A percentile compares a stretch with the other conserved stretches of the same genome.
Conservation (phyloP, 2,113 vertebrate species). For the Elephas maximus region DNA sequence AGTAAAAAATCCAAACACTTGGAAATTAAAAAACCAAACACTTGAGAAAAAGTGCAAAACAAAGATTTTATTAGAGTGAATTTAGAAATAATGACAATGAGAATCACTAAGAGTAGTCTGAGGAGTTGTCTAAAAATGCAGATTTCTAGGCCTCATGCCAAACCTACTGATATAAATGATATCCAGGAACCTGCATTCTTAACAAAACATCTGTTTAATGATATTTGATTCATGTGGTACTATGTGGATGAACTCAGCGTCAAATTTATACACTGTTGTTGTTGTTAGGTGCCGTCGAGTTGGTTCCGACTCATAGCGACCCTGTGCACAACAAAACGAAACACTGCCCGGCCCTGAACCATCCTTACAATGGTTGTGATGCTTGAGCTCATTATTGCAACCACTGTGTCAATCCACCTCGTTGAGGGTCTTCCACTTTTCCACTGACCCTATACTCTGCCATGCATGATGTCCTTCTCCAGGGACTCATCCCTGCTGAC, state of each 20-base stretch:
- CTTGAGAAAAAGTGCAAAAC: not conserved
- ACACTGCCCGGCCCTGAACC: too few relatives aligned
- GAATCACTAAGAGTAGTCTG: not conserved
- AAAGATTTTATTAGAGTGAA: constrained; percentile 47
- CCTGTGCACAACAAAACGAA: too few relatives aligned
- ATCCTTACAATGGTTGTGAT: too few relatives aligned
- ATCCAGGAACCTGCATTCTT: constrained; percentile 16
- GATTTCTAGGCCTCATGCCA: not conserved
- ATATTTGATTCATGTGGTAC: not conserved
- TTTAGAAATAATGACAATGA: constrained; percentile 41
- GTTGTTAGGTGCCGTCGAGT: too few relatives aligned
- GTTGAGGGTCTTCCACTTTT: too few relatives aligned
- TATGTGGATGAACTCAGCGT: constrained; percentile 24
- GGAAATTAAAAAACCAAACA: constrained; percentile 57
- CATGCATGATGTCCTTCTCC: too few relatives aligned
- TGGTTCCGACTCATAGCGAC: too few relatives aligned
- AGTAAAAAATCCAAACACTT: constrained; percentile 22
- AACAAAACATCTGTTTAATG: not conserved
- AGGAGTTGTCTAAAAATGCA: not conserved
- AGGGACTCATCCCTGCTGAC: too few relatives aligned
- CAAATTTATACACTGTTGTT: constrained; percentile 1
- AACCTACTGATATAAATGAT: not conserved
- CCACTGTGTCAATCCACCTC: too few relatives aligned
- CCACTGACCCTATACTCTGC: too few relatives aligned
- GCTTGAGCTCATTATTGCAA: too few relatives aligned